Conservation (phyloP, 2,888 invertebrate genomes). For the Linyphia triangularis region DNA sequence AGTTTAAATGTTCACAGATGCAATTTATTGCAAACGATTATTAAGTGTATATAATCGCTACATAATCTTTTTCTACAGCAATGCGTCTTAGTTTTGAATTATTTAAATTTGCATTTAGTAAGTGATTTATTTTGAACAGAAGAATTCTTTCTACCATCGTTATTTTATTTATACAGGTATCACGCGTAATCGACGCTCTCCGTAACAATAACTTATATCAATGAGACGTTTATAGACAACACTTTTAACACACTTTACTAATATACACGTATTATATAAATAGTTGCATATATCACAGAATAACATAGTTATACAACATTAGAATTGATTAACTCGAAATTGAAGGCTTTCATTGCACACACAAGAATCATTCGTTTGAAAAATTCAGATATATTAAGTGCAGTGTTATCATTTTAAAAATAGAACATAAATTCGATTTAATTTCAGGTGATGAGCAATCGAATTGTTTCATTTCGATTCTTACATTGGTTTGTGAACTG, state of each 20-base stretch:
- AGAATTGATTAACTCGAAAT: slow-evolving; percentile 54
- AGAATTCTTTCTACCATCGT: slow-evolving; percentile 32
- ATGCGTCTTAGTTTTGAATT: neutral
- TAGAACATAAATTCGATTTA: no score
- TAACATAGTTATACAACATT: slow-evolving; percentile 71
- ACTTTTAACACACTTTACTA: slow-evolving; percentile 59
- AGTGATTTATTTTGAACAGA: neutral
- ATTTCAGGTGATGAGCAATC: neutral
- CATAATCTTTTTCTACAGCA: neutral
- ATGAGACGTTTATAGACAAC: slow-evolving; percentile 55
- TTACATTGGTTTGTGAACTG: no score
- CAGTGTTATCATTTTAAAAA: slow-evolving; percentile 58
- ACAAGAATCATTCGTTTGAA: slow-evolving; percentile 18
- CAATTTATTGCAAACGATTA: neutral
- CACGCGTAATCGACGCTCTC: slow-evolving; percentile 32
- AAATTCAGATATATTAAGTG: slow-evolving; percentile 5
- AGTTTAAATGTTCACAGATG: neutral
- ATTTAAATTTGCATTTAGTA: neutral
- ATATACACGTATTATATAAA: slow-evolving; percentile 68
- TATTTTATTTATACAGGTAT: slow-evolving; percentile 13
- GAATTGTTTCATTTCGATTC: neutral
- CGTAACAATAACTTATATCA: slow-evolving; percentile 56
- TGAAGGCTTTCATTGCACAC: slow-evolving; percentile 65
- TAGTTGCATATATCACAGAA: slow-evolving; percentile 72
- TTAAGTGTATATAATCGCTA: neutral